Evolutionary conservation across 2,113 vertebrate species (phyloP).

Genomic region (Epinephelus cyanopodus): DNA sequence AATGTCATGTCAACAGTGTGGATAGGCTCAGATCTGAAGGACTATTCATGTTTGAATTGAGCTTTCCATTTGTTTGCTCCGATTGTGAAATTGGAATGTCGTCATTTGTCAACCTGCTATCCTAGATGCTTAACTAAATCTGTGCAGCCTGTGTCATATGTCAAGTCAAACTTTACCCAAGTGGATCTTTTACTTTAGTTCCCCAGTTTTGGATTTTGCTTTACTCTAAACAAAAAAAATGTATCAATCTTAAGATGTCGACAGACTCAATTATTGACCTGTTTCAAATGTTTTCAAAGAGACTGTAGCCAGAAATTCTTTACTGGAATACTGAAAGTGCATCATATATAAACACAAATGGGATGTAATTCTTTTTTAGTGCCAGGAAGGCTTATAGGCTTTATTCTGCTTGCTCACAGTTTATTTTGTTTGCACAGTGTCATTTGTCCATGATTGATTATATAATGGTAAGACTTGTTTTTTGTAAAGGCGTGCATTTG

Average conservation of each 20-base stretch:
- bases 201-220: not conserved
- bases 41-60: slow-evolving; percentile 5
- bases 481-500: not conserved
- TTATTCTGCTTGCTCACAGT: not conserved
- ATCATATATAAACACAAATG: not conserved
- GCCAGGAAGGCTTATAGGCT: not conserved
- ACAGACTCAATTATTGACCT: not conserved
- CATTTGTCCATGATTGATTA: not conserved
- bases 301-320: not conserved
- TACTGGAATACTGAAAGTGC: not conserved
- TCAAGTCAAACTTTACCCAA: not conserved
- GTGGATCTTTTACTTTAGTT: not conserved
- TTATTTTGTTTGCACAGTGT: not conserved
- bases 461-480: not conserved
- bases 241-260: not conserved
- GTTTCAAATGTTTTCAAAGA: not conserved
- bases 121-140: slow-evolving; percentile 1
- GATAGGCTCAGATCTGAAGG: slow-evolving; percentile 17
- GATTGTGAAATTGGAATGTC: slow-evolving; percentile 40
- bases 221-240: not conserved
- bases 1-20: slow-evolving; percentile 6
- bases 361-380: not conserved
- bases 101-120: not conserved
- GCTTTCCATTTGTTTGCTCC: slow-evolving; percentile 14
- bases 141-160: not conserved